Evolutionary conservation across 2,797 vertebrate species (phyloP), one percentile per base, ranked within the genome.

Genomic region (Sebastes miniatus): DNA sequence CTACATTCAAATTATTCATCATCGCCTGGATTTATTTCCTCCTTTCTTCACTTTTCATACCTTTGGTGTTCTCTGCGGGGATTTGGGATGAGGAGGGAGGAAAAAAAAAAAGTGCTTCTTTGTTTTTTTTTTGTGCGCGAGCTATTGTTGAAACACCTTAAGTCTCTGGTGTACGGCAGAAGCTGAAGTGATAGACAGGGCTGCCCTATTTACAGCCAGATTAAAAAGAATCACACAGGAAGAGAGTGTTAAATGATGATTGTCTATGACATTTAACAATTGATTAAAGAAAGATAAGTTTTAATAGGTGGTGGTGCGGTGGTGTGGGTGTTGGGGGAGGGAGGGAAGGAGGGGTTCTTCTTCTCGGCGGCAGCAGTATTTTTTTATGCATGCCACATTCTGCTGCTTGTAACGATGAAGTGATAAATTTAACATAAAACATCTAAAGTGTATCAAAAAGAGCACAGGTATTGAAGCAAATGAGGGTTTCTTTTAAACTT

Each of bases 131-230:
- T 79, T 83, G 74, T 90, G 87, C 77, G 72, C 73, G 72, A 90
- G 92, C 93, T 96, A 93, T 96, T 95, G 94, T 95, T 96, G 95
- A 96, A 95, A 95, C 94, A 96, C 95, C 95, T 96, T 95, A 95
- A 95, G 94, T 96, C 95, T 95, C 96, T 93, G 91, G 95, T 95
- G 95, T 94, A 87, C 71, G 82, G 92, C 84, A 91, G 91, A 85
- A 92, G 73, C 86, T 81, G 91, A 90, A 93, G 94, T 94, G 95
- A 96, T 95, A 95, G 94, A 96, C 95, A 95, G 90, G 93, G 92
- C 92, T 96, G 95, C 94, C 95, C 95, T 96, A 96, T 95, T 96
- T 96, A 96, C 93, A 94, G 92, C 94, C 94, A 94, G 92, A 95
- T 95, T 96, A 95, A 96, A 95, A 95, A 93, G 93, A 95, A 94